Evolutionary conservation across 1,140 invertebrate species (phyloP), one percentile per base, ranked within the genome.

Genomic region (Harlomillsia oculata): DNA sequence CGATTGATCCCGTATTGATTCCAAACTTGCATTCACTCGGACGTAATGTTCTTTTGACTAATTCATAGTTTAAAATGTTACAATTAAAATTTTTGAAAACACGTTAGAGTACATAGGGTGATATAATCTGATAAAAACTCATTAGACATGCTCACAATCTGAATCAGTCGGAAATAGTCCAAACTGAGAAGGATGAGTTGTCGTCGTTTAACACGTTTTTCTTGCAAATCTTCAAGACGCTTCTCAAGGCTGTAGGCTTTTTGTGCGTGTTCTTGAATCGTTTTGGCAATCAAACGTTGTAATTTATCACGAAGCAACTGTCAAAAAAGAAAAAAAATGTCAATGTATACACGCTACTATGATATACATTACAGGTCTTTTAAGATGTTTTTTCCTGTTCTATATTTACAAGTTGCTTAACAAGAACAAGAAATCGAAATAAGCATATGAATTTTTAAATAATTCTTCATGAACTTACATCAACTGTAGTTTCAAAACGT

Each of bases 401-500:
- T n/a, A n/a, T n/a, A n/a, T n/a, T n/a, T n/a, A n/a, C n/a, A n/a
- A n/a, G n/a, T n/a, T 2, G 29, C 16, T 26, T 23, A 28, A 26
- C 25, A 26, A 45, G 16, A 5, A 45, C 2, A 18, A 1, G 9
- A 32, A 30, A 8, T 8, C n/a, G 28, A 43, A 20, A 2, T 26
- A 49, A n/a, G n/a, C n/a, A n/a, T 50, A 2, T 32, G 30, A 28
- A 25, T 44, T 59, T 39, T 20, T 18, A 16, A 20, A 29, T 53
- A 13, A n/a, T n/a, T n/a, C n/a, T n/a, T n/a, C n/a, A n/a, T n/a
- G n/a, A n/a, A 73, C 70, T 76, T 74, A 87, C 85, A 74, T 81
- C 75, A 63, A 89, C 80, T 43, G 84, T 88, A 72, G 81, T 81
- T 72, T 89, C 83, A 69, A 89, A 89, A 61, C 86, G 80, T 43